Evolutionary conservation across 2,797 vertebrate genomes (phyloP), one percentile per base, ranked within the genome.

Genomic region (Intellagama lesueurii): DNA sequence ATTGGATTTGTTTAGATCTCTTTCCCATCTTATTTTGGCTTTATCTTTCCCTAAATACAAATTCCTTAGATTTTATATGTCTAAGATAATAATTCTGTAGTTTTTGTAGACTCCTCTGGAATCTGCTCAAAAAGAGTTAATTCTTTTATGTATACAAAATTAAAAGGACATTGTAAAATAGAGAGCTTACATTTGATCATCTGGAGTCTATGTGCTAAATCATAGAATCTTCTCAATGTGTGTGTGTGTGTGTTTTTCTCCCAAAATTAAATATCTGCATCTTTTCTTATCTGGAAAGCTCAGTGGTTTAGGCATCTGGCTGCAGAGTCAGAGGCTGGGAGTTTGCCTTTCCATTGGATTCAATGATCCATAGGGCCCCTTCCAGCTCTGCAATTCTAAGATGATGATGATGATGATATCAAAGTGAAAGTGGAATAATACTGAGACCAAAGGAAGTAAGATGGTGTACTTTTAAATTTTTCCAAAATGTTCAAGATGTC

Each of bases 1-100:
- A 87, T 64, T 87, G 64, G 60, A 79, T 87, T 79, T 79, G 64
- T 79, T 69, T 79, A 79, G 19, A 49, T 49, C 60, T 77, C 60
- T 68, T 68, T 49, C 47, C 32, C 1, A 68, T 78, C 8, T 78
- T 78, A 66, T 47, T 86, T 86, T 69, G n/a, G 6, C 22, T 69
- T 87, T 87, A 80, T 80, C 49, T 35, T 64, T 44, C 44, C 64
- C n/a, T 79, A 32, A 69, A 69, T 26, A 8, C 76, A 79, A 28
- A 80, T 80, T 87, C 64, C 69, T 79, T 76, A 86, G 40, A 78
- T 47, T 12, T 35, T 56, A 7, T 79, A 14, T 44, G 14, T 79
- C 49, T 87, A 70, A 26, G 7, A 49, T 14, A 47, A 30, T 69
- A 68, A 69, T 80, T 49, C 4, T 86, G 68, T 78, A 68, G 22